These are phyloP conservation scores for Indri indri DNA, from an alignment of 2,113 vertebrate species.

Conservation along the genomic window DNA sequence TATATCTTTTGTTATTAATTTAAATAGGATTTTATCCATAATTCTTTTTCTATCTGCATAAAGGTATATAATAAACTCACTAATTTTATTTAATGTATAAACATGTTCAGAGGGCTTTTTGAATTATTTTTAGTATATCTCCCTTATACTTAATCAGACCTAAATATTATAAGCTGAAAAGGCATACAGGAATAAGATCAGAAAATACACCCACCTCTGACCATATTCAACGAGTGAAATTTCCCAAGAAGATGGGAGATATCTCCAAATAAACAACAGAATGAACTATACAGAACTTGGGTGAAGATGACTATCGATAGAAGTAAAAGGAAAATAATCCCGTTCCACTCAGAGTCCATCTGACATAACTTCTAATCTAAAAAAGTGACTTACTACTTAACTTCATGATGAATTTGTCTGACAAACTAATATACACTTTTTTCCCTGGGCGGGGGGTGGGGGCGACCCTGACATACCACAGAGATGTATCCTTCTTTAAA, in stretches of 20 bases:
- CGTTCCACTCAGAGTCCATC: neutral
- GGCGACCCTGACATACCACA: neutral
- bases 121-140: neutral
- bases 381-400: neutral
- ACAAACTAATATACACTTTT: neutral
- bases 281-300: neutral
- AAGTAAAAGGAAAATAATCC: neutral
- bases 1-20: neutral
- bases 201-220: neutral
- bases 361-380: neutral
- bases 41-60: neutral
- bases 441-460: neutral
- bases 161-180: neutral
- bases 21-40: neutral
- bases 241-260: neutral
- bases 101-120: neutral
- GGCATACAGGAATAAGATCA: neutral
- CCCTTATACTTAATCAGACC: neutral
- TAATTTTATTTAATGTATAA: neutral
- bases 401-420: neutral
- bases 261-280: neutral
- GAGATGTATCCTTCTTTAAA: conserved; percentile 15
- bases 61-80: neutral
- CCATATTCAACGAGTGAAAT: neutral
- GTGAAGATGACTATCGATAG: neutral